Conservation (phyloP, 37 sponge, comb jelly and placozoan species). For the Tethya wilhelma region DNA sequence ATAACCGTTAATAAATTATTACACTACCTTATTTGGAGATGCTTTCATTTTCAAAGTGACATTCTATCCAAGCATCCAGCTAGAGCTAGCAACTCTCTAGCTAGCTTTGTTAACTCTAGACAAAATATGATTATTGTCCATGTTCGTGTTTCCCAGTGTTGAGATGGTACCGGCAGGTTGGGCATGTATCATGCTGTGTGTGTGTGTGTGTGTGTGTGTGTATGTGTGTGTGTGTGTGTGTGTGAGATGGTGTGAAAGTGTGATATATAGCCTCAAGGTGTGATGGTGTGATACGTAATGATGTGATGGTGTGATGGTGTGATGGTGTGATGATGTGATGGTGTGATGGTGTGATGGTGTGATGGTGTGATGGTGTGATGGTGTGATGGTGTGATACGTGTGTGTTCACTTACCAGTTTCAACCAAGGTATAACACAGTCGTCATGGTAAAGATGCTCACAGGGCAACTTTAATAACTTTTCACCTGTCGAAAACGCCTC, state of each 20-base stretch:
- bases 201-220: not conserved
- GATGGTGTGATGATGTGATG: not conserved
- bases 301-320: not conserved
- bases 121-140: too few species aligned
- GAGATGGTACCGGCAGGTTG: constrained; percentile 31
- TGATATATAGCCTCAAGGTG: too few species aligned
- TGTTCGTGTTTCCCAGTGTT: constrained; percentile 39
- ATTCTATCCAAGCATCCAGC: too few species aligned
- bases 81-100: too few species aligned
- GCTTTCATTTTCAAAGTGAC: too few species aligned
- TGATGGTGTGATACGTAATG: not conserved
- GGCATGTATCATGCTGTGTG: constrained; percentile 31
- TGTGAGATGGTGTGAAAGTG: not conserved
- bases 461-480: constrained; percentile 75
- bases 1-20: too few species aligned
- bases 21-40: too few species aligned
- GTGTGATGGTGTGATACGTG: not conserved
- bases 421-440: constrained; percentile 94
- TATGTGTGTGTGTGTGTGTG: not conserved
- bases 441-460: constrained; percentile 84
- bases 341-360: not conserved
- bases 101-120: too few species aligned
- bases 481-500: constrained; percentile 73
- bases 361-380: not conserved
- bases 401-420: constrained; percentile 59